Evolutionary conservation across 2,113 vertebrate genomes (phyloP).

Genomic region (Sisor rabdophorus): DNA sequence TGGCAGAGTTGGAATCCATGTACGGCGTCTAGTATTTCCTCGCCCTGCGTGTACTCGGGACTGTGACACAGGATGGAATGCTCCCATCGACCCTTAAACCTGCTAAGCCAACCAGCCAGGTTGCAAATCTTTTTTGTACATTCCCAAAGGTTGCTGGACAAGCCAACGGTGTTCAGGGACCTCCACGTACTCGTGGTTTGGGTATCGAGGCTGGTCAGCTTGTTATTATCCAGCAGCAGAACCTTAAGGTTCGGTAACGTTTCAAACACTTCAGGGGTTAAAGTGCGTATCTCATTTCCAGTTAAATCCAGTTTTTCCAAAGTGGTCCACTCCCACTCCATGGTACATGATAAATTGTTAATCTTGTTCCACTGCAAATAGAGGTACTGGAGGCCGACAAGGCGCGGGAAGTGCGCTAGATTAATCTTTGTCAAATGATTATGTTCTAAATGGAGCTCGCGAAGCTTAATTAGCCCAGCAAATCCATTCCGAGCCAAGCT

Average conservation of each 20-base stretch:
- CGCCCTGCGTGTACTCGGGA: slow-evolving; percentile 94
- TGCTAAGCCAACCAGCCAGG: slow-evolving; percentile 90
- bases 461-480: slow-evolving; percentile 95
- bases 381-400: slow-evolving; percentile 91
- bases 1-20: slow-evolving; percentile 98
- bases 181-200: slow-evolving; percentile 85
- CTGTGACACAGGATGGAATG: slow-evolving; percentile 93
- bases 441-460: slow-evolving; percentile 97
- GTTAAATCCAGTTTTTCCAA: slow-evolving; percentile 94
- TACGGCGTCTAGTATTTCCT: slow-evolving; percentile 97
- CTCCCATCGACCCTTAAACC: slow-evolving; percentile 96
- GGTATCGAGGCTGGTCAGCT: slow-evolving; percentile 85
- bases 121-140: slow-evolving; percentile 95
- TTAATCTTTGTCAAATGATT: slow-evolving; percentile 99
- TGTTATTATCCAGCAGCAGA: slow-evolving; percentile 97
- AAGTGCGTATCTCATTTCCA: slow-evolving; percentile 90
- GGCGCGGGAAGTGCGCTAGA: slow-evolving; percentile 96
- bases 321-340: slow-evolving; percentile 98
- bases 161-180: slow-evolving; percentile 83
- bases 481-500: slow-evolving; percentile 97
- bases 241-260: slow-evolving; percentile 94
- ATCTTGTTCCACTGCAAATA: slow-evolving; percentile 99
- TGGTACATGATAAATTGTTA: slow-evolving; percentile 91
- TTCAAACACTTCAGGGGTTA: slow-evolving; percentile 89
- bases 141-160: slow-evolving; percentile 97